These are phyloP conservation scores for Hydrotaea cyrtoneurina DNA, from an alignment of 2,888 invertebrate genomes.

Conservation along the genomic window DNA sequence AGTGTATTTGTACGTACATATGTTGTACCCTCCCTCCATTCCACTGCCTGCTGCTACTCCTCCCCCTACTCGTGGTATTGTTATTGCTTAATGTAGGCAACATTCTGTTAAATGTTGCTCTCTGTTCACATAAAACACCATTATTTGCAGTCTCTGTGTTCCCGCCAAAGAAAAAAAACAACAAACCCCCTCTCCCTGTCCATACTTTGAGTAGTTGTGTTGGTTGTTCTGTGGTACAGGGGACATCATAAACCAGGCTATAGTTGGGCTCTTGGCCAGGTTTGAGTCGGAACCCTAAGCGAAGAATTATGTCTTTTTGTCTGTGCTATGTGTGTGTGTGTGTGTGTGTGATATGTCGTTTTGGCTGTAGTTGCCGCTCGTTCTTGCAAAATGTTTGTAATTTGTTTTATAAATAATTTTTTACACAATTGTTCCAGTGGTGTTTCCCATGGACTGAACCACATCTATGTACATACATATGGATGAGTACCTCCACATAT, in stretches of 20 bases:
- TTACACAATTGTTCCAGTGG: slow-evolving; percentile 33
- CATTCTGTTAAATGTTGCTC: slow-evolving; percentile 30
- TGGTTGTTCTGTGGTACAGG: background rate
- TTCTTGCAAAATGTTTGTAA: slow-evolving; percentile 37
- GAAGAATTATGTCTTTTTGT: background rate
- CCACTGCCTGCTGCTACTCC: background rate
- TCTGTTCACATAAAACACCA: slow-evolving; percentile 31
- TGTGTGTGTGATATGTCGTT: slow-evolving; percentile 3
- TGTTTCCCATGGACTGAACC: slow-evolving; percentile 26
- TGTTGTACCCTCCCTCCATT: slow-evolving; percentile 9
- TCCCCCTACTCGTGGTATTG: background rate
- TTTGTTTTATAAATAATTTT: slow-evolving; percentile 41
- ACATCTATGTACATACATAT: background rate
- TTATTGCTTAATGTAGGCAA: slow-evolving; percentile 38
- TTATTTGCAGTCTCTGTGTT: slow-evolving; percentile 12
- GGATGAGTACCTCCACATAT: background rate
- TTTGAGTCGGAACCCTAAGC: background rate
- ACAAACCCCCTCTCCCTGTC: background rate
- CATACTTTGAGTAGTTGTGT: background rate
- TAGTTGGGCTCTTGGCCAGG: background rate
- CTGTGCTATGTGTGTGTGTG: no score
- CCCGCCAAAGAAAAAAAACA: background rate
- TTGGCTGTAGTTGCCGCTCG: slow-evolving; percentile 16
- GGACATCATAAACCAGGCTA: background rate
- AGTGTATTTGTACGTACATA: background rate